These are phyloP conservation scores for Melanocharis versteri DNA, from an alignment of 2,113 vertebrate genomes.

Conservation along the genomic window DNA sequence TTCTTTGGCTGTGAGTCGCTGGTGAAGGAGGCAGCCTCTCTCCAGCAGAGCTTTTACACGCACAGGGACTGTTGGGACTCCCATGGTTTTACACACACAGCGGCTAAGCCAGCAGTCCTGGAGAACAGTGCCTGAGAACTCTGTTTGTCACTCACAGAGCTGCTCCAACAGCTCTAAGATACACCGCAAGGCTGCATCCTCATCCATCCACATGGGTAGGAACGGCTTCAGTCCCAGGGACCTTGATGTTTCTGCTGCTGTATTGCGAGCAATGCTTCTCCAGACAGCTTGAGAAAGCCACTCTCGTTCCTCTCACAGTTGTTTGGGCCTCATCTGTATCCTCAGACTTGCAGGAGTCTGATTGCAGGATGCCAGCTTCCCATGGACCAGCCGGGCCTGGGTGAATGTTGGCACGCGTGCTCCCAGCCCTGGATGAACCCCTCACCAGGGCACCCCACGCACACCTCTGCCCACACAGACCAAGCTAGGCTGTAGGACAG, in stretches of 20 bases:
- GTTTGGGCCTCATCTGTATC: background rate
- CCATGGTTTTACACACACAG: background rate
- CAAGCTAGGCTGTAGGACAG: background rate
- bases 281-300: background rate
- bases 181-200: background rate
- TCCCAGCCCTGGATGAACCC: background rate
- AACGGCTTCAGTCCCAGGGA: no score
- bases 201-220: background rate
- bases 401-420: rapidly evolving
- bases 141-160: background rate
- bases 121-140: background rate
- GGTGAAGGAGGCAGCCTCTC: background rate
- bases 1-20: background rate
- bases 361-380: background rate
- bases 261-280: background rate
- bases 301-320: background rate
- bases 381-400: background rate
- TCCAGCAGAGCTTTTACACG: background rate
- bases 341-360: background rate
- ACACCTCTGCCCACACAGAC: background rate
- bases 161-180: background rate
- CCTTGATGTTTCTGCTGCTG: background rate
- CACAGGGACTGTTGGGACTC: no score
- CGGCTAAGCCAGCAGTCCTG: background rate
- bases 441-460: rapidly evolving